Conservation (phyloP, 2,113 vertebrate genomes). For the Lepisosteus osseus region DNA sequence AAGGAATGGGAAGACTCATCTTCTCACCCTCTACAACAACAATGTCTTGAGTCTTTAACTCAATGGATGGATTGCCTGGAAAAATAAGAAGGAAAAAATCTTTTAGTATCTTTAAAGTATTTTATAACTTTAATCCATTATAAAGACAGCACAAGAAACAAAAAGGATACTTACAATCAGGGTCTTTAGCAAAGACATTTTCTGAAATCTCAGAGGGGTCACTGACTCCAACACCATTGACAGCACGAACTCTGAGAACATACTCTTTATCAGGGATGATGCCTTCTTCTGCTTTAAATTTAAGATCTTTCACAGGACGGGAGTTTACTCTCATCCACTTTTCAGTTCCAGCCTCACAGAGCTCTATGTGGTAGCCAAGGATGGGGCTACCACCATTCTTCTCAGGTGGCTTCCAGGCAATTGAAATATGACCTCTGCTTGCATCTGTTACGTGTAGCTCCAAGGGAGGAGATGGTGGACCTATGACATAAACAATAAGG, state of each 20-base stretch:
- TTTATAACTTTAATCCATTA: neutral
- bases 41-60: conserved; percentile 81
- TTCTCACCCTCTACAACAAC: conserved; percentile 90
- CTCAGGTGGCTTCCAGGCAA: conserved; percentile 88
- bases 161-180: conserved; percentile 84
- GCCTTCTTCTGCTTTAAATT: conserved; percentile 87
- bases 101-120: neutral
- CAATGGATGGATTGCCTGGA: conserved; percentile 83
- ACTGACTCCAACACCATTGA: conserved; percentile 87
- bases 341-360: conserved; percentile 90
- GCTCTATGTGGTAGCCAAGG: conserved; percentile 91
- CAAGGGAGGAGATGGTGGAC: conserved; percentile 85
- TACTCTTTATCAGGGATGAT: conserved; percentile 95
- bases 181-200: conserved; percentile 90
- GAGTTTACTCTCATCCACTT: conserved; percentile 95
- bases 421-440: conserved; percentile 85
- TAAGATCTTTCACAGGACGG: conserved; percentile 88
- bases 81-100: conserved; percentile 11
- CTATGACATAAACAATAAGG: conserved; percentile 49
- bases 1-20: conserved; percentile 82
- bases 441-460: conserved; percentile 84
- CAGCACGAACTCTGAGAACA: conserved; percentile 86
- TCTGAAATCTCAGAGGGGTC: conserved; percentile 92
- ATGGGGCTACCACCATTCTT: conserved; percentile 91
- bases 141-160: neutral